Evolutionary conservation across 2,888 invertebrate species (phyloP).

Genomic region (Cremastobaeus sp.): DNA sequence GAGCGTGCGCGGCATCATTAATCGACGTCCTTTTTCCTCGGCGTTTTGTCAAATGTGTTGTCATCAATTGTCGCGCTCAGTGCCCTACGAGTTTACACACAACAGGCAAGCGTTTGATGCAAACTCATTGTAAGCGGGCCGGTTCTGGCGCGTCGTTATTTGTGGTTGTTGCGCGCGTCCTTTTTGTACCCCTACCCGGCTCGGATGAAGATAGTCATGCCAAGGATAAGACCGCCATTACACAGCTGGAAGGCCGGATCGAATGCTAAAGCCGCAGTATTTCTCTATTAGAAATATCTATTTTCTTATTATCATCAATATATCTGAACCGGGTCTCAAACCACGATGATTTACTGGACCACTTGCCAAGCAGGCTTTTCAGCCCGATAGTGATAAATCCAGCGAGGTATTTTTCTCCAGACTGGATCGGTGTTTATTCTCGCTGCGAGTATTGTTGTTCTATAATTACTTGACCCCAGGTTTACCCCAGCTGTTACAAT

Average conservation of each 20-base stretch:
- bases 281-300: conserved; percentile 47
- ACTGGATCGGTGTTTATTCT: conserved; percentile 16
- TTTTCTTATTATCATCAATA: neutral
- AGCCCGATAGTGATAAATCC: neutral
- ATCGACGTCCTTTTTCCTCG: conserved; percentile 55
- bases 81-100: conserved; percentile 76
- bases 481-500: conserved; percentile 20
- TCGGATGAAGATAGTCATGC: conserved; percentile 24
- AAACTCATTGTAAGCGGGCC: conserved; percentile 70
- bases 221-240: conserved; percentile 54
- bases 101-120: conserved; percentile 75
- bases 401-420: neutral
- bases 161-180: conserved; percentile 45
- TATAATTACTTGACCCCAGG: conserved; percentile 30
- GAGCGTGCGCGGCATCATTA: conserved; percentile 59
- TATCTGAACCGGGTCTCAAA: no score
- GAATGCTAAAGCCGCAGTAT: conserved; percentile 55
- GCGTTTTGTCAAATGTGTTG: conserved; percentile 70
- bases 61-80: conserved; percentile 73
- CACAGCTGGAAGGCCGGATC: conserved; percentile 43
- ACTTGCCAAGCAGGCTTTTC: neutral
- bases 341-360: no score
- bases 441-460: conserved; percentile 24
- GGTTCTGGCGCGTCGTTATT: conserved; percentile 52
- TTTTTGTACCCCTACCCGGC: conserved; percentile 48